A percentile compares a stretch with the other conserved stretches of the same genome.
phyloP scores from a whole-genome alignment of 2,797 vertebrate genomes.

The Anas acuta region DNA sequence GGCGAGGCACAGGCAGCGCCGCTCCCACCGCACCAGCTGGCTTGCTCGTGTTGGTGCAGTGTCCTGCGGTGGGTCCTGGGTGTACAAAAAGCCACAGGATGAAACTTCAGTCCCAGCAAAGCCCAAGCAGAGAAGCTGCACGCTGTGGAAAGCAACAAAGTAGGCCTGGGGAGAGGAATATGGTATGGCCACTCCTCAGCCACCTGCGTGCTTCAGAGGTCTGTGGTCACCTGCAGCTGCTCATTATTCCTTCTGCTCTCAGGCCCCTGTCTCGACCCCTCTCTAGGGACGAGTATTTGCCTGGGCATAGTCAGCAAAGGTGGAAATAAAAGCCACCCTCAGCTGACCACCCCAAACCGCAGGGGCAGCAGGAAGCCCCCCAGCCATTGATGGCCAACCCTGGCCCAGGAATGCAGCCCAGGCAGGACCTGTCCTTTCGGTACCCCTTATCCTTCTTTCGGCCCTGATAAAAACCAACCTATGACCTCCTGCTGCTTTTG shows the following conservation, averaged over 20 bases:
- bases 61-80: neutral
- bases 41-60: no score
- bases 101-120: neutral
- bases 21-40: neutral
- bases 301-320: neutral
- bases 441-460: neutral
- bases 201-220: neutral
- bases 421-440: slow-evolving; percentile 7
- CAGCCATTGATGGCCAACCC: neutral
- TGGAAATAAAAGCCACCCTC: neutral
- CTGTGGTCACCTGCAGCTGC: neutral
- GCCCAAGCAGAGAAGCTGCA: neutral
- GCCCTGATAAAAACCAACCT: neutral
- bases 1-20: rapidly evolving
- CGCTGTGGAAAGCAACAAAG: neutral
- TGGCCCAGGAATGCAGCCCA: neutral
- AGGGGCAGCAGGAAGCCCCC: neutral
- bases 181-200: neutral
- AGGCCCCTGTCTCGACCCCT: neutral
- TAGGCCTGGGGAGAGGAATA: neutral
- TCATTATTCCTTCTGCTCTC: neutral
- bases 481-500: slow-evolving; percentile 16
- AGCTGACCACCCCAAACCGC: neutral
- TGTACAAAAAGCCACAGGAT: neutral
- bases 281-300: neutral